Conservation (phyloP, 2,113 vertebrate species). For the Pituophis catenifer region DNA sequence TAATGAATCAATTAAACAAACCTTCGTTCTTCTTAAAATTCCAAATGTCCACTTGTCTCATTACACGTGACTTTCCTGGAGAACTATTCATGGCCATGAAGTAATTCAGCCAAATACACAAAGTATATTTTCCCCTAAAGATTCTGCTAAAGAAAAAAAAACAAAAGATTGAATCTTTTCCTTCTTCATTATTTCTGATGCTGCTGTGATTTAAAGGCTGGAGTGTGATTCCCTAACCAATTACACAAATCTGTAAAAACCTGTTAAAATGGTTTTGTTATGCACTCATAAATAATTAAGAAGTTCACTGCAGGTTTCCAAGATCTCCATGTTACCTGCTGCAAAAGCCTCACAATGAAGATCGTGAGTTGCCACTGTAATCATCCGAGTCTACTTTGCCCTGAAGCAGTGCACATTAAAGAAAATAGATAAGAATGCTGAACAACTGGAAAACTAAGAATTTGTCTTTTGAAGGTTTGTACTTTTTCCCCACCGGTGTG, state of each 20-base stretch:
- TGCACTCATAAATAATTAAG: constrained; percentile 38
- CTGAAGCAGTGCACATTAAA: constrained; percentile 22
- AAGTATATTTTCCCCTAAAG: not conserved
- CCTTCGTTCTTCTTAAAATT: not conserved
- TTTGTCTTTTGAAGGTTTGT: constrained; percentile 40
- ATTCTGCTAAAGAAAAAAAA: not conserved
- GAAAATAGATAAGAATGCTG: constrained; percentile 32
- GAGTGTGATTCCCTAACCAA: constrained; percentile 34
- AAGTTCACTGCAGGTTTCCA: constrained; percentile 35
- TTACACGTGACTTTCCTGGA: not conserved
- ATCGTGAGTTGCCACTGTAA: constrained; percentile 28
- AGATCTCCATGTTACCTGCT: constrained; percentile 17
- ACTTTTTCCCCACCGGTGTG: constrained; percentile 26
- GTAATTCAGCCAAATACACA: constrained; percentile 17
- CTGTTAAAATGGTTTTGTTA: constrained; percentile 32
- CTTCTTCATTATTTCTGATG: constrained; percentile 13
- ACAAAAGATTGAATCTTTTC: constrained; percentile 20
- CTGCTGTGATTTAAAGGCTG: not conserved
- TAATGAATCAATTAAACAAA: not conserved
- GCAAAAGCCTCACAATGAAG: constrained; percentile 2
- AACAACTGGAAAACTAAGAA: constrained; percentile 36
- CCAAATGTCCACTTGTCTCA: rapidly evolving
- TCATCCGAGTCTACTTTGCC: constrained; percentile 20
- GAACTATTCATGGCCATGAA: constrained; percentile 7
- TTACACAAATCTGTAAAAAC: constrained; percentile 44